Evolutionary conservation across 2,797 vertebrate genomes (phyloP), one percentile per base, ranked within the genome.

Genomic region (Acipenser ruthenus): DNA sequence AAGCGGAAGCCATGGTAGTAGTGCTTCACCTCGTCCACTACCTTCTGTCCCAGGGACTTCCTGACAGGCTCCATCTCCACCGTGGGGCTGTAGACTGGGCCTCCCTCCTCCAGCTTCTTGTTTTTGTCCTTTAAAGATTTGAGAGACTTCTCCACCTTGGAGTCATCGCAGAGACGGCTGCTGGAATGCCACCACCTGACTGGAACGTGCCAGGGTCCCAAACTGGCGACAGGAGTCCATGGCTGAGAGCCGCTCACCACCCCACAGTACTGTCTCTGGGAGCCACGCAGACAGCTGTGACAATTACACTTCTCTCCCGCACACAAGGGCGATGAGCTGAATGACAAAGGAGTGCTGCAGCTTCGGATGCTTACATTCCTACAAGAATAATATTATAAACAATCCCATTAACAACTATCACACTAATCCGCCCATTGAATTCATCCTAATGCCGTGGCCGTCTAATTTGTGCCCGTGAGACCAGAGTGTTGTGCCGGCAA

Each of bases 1-100:
- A 99, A 84, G 4, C 88, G 88, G 83, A 99, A 99, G 49, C 97
- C 97, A 1, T 99, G 96, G 82, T 99, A 99, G 73, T 99, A 99
- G 82, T 99, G 97, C 69, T 89, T 95, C 71, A 99, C 74, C 73
- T 99, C 97, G 0, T 96, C 95, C 47, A 93, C 49, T 2, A 95
- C 76, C 7, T 83, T 49, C 80, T 99, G 95, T 1, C 89, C 73
- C 1, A 98, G 0, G 0, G 93, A 87, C 71, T 83, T 85, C 67
- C 86, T 88, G 60, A 88, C 89, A 0, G 76, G 71, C 2, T 74
- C 79, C 0, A 72, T 72, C 0, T 92, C 89, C 52, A 89, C 81
- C 0, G 88, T 74, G 0, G 96, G 95, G 72, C 95, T 99, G 78
- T 98, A 98, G 56, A 99, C 88, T 0, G 96, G 96, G 1, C 96